These are phyloP conservation scores for Bombus picipes DNA, from an alignment of 1,140 invertebrate genomes.

Conservation along the genomic window DNA sequence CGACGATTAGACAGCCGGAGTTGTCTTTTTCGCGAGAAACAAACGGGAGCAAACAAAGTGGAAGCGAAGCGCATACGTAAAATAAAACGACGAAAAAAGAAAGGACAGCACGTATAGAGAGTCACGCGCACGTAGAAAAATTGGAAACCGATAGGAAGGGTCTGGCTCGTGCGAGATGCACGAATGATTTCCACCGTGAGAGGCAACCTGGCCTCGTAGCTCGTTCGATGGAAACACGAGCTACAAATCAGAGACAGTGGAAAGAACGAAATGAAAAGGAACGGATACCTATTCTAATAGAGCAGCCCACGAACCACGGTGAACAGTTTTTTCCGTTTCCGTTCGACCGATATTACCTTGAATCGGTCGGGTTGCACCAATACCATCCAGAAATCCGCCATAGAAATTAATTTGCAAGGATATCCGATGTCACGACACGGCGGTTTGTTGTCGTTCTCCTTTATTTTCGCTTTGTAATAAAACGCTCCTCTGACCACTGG, in stretches of 20 bases:
- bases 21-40: slow-evolving; percentile 1
- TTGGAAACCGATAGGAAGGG: slow-evolving; percentile 37
- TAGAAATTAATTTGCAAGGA: slow-evolving; percentile 51
- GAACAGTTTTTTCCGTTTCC: background rate
- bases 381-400: background rate
- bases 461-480: slow-evolving; percentile 7
- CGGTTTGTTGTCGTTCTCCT: background rate
- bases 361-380: background rate
- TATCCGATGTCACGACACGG: background rate
- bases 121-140: slow-evolving; percentile 5
- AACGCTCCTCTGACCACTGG: background rate
- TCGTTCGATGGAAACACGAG: slow-evolving; percentile 8
- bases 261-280: slow-evolving; percentile 7
- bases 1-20: background rate
- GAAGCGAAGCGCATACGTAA: background rate
- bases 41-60: background rate
- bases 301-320: slow-evolving; percentile 1
- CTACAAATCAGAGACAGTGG: background rate
- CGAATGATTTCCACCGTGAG: background rate
- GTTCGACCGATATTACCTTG: slow-evolving; percentile 37
- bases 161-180: slow-evolving; percentile 5
- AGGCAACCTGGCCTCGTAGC: background rate
- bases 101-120: no score
- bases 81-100: background rate
- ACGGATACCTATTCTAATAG: slow-evolving; percentile 4